Evolutionary conservation across 92 coral and sea anemone genomes (phyloP).

Genomic region (Anthopleura xanthogrammica): DNA sequence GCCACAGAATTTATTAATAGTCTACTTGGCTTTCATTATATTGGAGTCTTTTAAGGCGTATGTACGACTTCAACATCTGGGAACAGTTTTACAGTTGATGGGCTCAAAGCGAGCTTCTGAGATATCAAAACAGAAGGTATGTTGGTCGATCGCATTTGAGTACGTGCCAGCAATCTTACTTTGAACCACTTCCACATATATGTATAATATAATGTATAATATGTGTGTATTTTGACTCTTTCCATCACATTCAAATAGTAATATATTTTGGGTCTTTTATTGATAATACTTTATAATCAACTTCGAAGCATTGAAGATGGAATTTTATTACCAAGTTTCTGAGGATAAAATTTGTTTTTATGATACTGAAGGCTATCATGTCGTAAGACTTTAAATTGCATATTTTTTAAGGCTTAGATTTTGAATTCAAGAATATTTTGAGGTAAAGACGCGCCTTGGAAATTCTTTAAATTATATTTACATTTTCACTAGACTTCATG

Average conservation of each 20-base stretch:
- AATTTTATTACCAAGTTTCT: background rate
- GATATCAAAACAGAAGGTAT: background rate
- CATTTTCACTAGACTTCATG: background rate
- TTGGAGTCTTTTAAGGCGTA: slow-evolving; percentile 5
- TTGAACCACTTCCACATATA: background rate
- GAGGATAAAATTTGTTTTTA: background rate
- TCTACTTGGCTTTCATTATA: slow-evolving; percentile 3
- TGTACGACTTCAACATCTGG: background rate
- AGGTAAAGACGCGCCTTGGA: background rate
- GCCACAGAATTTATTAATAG: slow-evolving; percentile 4
- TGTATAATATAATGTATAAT: background rate
- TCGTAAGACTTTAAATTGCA: background rate
- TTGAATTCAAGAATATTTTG: background rate
- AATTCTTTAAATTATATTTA: background rate
- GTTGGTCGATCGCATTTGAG: background rate
- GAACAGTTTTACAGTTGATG: background rate
- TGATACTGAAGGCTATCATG: background rate
- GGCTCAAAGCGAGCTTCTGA: background rate
- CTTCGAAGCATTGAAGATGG: background rate
- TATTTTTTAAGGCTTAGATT: background rate
- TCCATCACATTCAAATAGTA: too few species aligned
- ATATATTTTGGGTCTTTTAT: too few species aligned
- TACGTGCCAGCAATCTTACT: too few species aligned
- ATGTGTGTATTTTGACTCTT: background rate
- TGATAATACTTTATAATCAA: too few species aligned